Evolutionary conservation across 2,888 invertebrate genomes (phyloP).

Genomic region (Trissonchulus latispiculum): DNA sequence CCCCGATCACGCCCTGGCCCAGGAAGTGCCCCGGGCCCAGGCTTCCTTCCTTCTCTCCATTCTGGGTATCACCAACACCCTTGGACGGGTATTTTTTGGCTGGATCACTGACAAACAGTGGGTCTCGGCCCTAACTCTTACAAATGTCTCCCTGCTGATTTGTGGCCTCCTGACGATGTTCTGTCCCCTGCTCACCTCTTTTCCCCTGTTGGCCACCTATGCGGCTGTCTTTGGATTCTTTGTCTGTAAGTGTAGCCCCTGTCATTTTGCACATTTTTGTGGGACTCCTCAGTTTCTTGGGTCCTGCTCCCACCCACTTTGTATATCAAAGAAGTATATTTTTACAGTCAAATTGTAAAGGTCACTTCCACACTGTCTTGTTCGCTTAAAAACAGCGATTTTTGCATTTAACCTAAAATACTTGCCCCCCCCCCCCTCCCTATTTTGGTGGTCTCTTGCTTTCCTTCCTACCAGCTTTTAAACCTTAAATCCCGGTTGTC

Average conservation of each 20-base stretch:
- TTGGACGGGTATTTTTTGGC: slow-evolving; percentile 74
- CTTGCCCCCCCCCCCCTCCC: too few species aligned
- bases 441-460: too few species aligned
- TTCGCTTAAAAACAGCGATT: too few species aligned
- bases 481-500: too few species aligned
- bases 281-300: too few species aligned
- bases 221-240: slow-evolving; percentile 75
- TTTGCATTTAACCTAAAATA: too few species aligned
- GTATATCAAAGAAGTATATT: too few species aligned
- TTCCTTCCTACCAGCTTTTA: too few species aligned
- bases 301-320: too few species aligned
- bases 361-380: too few species aligned
- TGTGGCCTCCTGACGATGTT: slow-evolving; percentile 77
- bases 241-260: slow-evolving; percentile 59
- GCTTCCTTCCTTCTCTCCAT: slow-evolving; percentile 37
- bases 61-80: slow-evolving; percentile 62
- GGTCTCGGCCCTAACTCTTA: slow-evolving; percentile 68
- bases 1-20: slow-evolving; percentile 33
- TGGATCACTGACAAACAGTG: slow-evolving; percentile 50
- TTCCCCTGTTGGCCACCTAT: slow-evolving; percentile 64
- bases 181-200: slow-evolving; percentile 64
- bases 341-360: too few species aligned
- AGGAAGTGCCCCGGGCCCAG: slow-evolving; percentile 26
- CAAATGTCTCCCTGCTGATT: slow-evolving; percentile 71
- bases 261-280: too few species aligned